Base-by-base conservation (phyloP, 2,888 invertebrate species). In the Cephalotes varians region DNA sequence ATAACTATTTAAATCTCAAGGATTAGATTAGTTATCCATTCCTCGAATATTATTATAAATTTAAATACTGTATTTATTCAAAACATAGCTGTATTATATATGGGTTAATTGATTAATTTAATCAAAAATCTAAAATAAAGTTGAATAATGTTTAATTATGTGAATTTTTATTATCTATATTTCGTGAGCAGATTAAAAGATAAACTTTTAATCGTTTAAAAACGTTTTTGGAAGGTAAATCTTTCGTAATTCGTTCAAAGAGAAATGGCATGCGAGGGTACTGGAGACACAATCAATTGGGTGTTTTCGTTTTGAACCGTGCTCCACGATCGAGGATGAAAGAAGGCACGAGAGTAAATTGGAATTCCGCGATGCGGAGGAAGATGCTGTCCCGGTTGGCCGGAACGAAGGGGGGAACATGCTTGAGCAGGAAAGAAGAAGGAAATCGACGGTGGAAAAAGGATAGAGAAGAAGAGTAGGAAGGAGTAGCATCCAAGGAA, bases 241-340 rank as follows among this genome's bases (percentile, higher is more conserved):
- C 49, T 25, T 28, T 65, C 21, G 58, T 56, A 77, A 77, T 77
- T 82, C 56, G 18, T 25, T 56, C 18, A 71, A 71, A 77, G 58
- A 65, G 71, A 85, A 81, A 82, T 72, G 58, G 80, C 51, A 72
- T 56, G 64, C 25, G 62, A 56, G 49, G 67, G 79, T 85, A 62
- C 69, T 71, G 84, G 86, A 84, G 87, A 87, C 86, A 91, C 88
- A 90, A 92, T 93, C 92, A 93, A 93, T 92, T 90, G 92, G 88
- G 90, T 90, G 91, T 92, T 93, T 93, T 93, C 91, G 91, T 91
- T 94, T 93, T 91, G 91, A 91, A 90, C 84, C 83, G 81, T 84
- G 85, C 86, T 89, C 90, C 88, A 88, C 91, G 91, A 93, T 93
- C 91, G 62, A 62, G 69, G 69, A 77, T 83, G 73, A 72, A 83